Evolutionary conservation across 2,797 vertebrate species (phyloP), one percentile per base, ranked within the genome.

Genomic region (Ispidina lecontei): DNA sequence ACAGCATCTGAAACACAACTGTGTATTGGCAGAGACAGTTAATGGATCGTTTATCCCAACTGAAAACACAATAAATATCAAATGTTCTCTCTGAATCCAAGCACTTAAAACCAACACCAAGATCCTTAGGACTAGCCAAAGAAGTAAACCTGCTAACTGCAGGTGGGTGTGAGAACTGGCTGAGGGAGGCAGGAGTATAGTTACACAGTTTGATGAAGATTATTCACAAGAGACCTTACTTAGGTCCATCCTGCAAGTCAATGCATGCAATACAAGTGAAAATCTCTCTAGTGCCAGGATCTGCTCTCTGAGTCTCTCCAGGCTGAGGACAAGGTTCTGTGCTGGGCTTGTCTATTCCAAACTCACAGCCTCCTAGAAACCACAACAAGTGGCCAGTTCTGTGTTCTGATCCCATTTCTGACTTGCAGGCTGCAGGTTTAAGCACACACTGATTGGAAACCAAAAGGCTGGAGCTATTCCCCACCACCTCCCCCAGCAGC

Each of bases 331-430:
- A 39, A 31, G 7, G 43, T 2, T 12, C 25, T 41, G 16, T 10
- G 46, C 64, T 23, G 15, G 73, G 37, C 29, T 31, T 15, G 37
- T 39, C 49, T 54, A 14, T 28, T 79, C 26, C 41, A 67, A 15
- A 3, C 52, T 46, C 64, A 74, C 29, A 43, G 15, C 51, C 22
- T 72, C 65, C 47, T 60, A 37, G 58, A 47, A 74, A 46, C 29
- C 41, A 62, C 49, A 68, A 8, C 0, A 73, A 11, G 35, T 8
- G 25, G 14, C 11, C 3, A 29, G 31, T 33, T n/a, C 46, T 28
- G 2, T 23, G 26, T 0, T 21, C 22, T 14, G 31, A 59, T 4
- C 18, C 49, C 0, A 0, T 28, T 70, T 63, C 77, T 25, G 22
- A 46, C 35, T 19, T 39, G 25, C 25, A 2, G 1, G 4, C 29